These are phyloP conservation scores for Serripes groenlandicus DNA, from an alignment of 2,888 invertebrate species.

Conservation along the genomic window DNA sequence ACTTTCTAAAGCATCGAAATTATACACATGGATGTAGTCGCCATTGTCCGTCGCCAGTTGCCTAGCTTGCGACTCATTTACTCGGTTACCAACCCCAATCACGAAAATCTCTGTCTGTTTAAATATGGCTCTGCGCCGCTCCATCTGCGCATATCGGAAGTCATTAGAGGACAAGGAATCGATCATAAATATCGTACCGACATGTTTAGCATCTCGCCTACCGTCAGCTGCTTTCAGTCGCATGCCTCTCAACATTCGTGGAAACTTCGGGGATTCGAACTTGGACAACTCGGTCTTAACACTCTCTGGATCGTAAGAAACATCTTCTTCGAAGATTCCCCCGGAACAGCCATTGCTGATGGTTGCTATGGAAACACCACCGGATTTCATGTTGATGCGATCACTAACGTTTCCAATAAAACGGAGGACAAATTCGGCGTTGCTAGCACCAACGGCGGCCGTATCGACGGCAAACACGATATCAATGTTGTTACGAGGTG, in stretches of 20 bases:
- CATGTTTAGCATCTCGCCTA: constrained; percentile 44
- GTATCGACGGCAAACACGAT: constrained; percentile 65
- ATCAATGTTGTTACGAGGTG: constrained; percentile 52
- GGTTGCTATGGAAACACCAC: constrained; percentile 42
- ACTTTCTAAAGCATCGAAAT: constrained; percentile 45
- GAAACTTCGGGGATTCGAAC: constrained; percentile 41
- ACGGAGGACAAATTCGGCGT: constrained; percentile 53
- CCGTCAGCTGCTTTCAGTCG: constrained; percentile 55
- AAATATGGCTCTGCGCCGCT: constrained; percentile 59
- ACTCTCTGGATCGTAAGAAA: constrained; percentile 27
- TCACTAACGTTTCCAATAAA: constrained; percentile 63
- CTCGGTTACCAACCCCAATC: constrained; percentile 65
- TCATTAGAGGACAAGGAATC: constrained; percentile 43
- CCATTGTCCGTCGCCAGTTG: constrained; percentile 47
- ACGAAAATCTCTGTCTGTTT: constrained; percentile 68
- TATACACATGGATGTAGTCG: constrained; percentile 36
- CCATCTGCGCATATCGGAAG: constrained; percentile 51
- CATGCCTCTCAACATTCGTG: constrained; percentile 55
- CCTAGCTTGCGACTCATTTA: constrained; percentile 41
- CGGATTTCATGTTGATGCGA: constrained; percentile 52
- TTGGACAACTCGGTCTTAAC: constrained; percentile 37
- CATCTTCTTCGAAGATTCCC: constrained; percentile 28
- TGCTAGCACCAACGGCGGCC: constrained; percentile 58
- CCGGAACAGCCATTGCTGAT: constrained; percentile 55
- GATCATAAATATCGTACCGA: constrained; percentile 61